A percentile compares a stretch with the other conserved stretches of the same genome.
These are phyloP conservation scores for Oscheius onirici DNA, from an alignment of 2,888 invertebrate species.

Conservation along the genomic window DNA sequence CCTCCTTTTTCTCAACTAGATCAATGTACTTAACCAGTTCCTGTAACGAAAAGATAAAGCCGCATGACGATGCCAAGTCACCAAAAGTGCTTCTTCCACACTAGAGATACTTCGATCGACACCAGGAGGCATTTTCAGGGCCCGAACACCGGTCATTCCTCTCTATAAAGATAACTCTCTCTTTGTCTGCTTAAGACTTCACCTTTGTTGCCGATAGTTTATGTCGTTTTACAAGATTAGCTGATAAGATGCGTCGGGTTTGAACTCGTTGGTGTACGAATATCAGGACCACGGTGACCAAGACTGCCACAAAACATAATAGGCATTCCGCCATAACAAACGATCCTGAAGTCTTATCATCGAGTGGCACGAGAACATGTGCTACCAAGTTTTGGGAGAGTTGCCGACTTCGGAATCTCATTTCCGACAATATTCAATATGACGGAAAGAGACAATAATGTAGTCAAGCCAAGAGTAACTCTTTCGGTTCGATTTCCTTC, in stretches of 20 bases:
- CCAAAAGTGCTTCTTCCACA: constrained; percentile 5
- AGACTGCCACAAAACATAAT: constrained; percentile 22
- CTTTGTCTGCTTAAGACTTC: background rate
- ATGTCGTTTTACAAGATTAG: background rate
- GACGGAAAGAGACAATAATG: constrained; percentile 31
- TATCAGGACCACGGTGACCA: constrained; percentile 19
- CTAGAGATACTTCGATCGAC: background rate
- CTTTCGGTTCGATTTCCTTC: constrained; percentile 31
- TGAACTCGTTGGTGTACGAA: constrained; percentile 28
- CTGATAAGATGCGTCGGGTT: constrained; percentile 22
- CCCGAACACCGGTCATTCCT: background rate
- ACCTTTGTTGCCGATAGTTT: constrained; percentile 8
- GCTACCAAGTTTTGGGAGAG: constrained; percentile 30
- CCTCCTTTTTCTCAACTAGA: background rate
- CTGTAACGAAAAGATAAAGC: constrained; percentile 10
- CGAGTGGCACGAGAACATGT: too few species aligned
- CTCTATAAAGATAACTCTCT: background rate
- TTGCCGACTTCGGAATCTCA: constrained; percentile 34
- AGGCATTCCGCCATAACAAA: constrained; percentile 30
- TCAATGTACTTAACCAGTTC: constrained; percentile 18
- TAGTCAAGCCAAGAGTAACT: constrained; percentile 31
- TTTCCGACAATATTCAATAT: constrained; percentile 34
- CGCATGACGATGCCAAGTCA: background rate
- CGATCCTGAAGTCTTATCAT: constrained; percentile 5
- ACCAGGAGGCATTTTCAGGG: background rate